Percentiles rank a stretch among this genome's conserved stretches.
Conservation (phyloP, 2,888 invertebrate species). For the Chloromyia formosa region DNA sequence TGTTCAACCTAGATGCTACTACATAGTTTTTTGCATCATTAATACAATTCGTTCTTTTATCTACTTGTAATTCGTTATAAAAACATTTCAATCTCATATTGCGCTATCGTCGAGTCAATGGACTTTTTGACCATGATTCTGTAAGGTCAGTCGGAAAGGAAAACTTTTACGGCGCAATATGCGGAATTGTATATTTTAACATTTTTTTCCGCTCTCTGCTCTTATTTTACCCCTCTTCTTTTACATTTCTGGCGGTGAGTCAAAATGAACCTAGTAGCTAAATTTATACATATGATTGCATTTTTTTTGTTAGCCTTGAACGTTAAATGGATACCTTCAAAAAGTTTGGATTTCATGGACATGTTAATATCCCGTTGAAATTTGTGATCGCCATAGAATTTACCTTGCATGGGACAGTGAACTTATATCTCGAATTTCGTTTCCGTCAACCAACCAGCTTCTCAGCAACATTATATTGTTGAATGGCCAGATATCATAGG, state of each 20-base stretch:
- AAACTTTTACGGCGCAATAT: background rate
- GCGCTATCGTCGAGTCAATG: background rate
- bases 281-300: background rate
- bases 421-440: no score
- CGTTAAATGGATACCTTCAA: slow-evolving; percentile 10
- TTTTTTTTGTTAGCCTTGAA: slow-evolving; percentile 24
- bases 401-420: no score
- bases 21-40: no score
- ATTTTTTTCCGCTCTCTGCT: background rate
- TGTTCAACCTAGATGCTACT: no score
- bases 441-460: no score
- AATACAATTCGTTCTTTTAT: no score
- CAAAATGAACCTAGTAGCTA: background rate
- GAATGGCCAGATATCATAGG: no score
- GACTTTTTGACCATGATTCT: background rate
- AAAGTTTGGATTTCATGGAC: slow-evolving; percentile 14
- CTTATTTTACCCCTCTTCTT: no score
- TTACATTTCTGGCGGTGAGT: background rate
- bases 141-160: background rate
- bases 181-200: background rate
- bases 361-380: slow-evolving; percentile 28
- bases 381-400: background rate
- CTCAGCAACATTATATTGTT: no score
- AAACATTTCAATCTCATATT: no score
- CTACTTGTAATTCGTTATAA: no score